Evolutionary conservation across 2,797 vertebrate species (phyloP), one percentile per base, ranked within the genome.

Genomic region (Hemibagrus guttatus): DNA sequence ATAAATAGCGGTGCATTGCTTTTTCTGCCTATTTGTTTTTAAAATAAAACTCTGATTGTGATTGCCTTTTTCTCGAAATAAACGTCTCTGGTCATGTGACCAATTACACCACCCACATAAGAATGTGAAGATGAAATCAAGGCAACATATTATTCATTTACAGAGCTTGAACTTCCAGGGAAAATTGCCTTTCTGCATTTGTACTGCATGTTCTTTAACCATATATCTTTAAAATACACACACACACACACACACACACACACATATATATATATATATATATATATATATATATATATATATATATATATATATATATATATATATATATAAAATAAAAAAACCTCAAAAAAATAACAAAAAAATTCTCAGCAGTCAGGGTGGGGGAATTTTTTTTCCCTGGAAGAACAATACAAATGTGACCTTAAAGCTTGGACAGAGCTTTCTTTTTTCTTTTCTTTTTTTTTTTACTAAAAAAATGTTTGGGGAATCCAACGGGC

Each of bases 51-150:
- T 13, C 39, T 74, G 23, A 74, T n/a, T 49, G 12, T 49, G 23
- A 74, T n/a, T 21, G 14, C 46, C 31, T 39, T 46, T 21, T 26
- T 72, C 23, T 26, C 14, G 31, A 69, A 39, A 69, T 69, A 69
- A 66, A 66, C 5, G 16, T 19, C 69, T 74, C 23, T 52, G 49
- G 13, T 21, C 16, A 56, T 54, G 52, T 26, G 31, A 80, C 35
- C 35, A 61, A 17, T 17, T 61, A 80, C 12, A 16, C 2, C 78
- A 56, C 31, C 31, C 12, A 23, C 54, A 14, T 16, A 61, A 80
- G 56, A 80, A 42, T 80, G 35, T 42, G 23, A 13, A 42, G 21
- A 80, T 80, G 52, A 80, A 80, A 42, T 80, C 21, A 79, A 39
- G 12, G 56, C 76, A 59, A 59, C 56, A 31, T 79, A 2, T 39